Conservation (phyloP, 2,888 invertebrate genomes). For the Hyposoter didymator region DNA sequence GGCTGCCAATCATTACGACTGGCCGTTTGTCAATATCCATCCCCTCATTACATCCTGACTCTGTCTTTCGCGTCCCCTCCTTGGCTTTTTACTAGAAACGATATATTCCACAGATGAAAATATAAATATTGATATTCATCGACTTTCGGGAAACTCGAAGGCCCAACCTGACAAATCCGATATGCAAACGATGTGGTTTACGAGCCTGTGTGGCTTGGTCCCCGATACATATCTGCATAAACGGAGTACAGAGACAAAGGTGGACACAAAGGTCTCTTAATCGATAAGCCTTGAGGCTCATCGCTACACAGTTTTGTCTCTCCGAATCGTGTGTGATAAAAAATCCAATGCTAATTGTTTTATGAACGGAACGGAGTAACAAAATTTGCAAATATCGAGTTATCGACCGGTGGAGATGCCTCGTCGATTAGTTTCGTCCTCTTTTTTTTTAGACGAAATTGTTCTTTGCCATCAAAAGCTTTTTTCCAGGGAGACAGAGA, state of each 20-base stretch:
- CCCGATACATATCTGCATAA: slow-evolving; percentile 31
- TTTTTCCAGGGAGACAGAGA: neutral
- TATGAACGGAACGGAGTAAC: slow-evolving; percentile 4
- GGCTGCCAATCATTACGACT: neutral
- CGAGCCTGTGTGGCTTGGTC: slow-evolving; percentile 6
- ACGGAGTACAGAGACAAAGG: slow-evolving; percentile 49
- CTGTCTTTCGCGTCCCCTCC: neutral
- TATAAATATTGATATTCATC: neutral
- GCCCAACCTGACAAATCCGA: slow-evolving; percentile 10
- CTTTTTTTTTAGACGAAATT: slow-evolving; percentile 9
- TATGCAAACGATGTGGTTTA: slow-evolving; percentile 33
- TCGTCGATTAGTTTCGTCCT: neutral
- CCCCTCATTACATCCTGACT: neutral
- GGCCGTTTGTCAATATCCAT: neutral
- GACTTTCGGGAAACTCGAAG: neutral
- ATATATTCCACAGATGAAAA: neutral
- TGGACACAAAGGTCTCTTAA: slow-evolving; percentile 57
- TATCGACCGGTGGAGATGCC: slow-evolving; percentile 13
- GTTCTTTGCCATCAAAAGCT: slow-evolving; percentile 3
- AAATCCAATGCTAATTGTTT: slow-evolving; percentile 47
- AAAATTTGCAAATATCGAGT: slow-evolving; percentile 26
- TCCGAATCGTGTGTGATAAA: slow-evolving; percentile 11
- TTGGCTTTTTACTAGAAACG: neutral
- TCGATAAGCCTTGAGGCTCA: slow-evolving; percentile 58
- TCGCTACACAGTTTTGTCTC: slow-evolving; percentile 2